Evolutionary conservation across 2,888 invertebrate species (phyloP), one percentile per base, ranked within the genome.

Genomic region (Athripsodes cinereus): DNA sequence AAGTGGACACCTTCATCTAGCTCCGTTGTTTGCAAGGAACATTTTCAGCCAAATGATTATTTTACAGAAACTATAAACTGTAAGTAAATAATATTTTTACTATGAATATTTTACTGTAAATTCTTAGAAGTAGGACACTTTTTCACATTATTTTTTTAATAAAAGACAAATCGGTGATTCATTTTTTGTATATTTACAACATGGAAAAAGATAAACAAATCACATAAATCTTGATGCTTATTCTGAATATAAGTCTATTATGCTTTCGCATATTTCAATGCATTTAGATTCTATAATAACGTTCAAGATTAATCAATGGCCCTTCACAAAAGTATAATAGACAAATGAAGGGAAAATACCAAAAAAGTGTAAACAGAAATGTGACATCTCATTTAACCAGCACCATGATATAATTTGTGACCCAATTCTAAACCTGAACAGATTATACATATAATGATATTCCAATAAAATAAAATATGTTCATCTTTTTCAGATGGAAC

Each of bases 331-430:
- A n/a, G n/a, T n/a, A n/a, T n/a, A n/a, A n/a, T n/a, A n/a, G n/a
- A n/a, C n/a, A n/a, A n/a, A n/a, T n/a, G n/a, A n/a, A n/a, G n/a
- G n/a, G n/a, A n/a, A n/a, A n/a, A n/a, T n/a, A n/a, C n/a, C n/a
- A n/a, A n/a, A n/a, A n/a, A n/a, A n/a, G n/a, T n/a, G n/a, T n/a
- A n/a, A n/a, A n/a, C n/a, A n/a, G n/a, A n/a, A n/a, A n/a, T n/a
- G n/a, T n/a, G n/a, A 46, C 46, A 46, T 46, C 6, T 46, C 16
- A 46, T 46, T 46, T 46, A 18, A 46, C 6, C 11, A 46, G n/a
- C 46, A 46, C 46, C 46, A n/a, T n/a, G n/a, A n/a, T n/a, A 46
- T 46, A 46, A 46, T 18, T 16, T 46, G 46, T 46, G 46, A 46
- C 46, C 16, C 16, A 46, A 46, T 46, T 16, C 46, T 46, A 46